Evolutionary conservation across 2,888 invertebrate species (phyloP).

Genomic region (Pristionchus japonicus): DNA sequence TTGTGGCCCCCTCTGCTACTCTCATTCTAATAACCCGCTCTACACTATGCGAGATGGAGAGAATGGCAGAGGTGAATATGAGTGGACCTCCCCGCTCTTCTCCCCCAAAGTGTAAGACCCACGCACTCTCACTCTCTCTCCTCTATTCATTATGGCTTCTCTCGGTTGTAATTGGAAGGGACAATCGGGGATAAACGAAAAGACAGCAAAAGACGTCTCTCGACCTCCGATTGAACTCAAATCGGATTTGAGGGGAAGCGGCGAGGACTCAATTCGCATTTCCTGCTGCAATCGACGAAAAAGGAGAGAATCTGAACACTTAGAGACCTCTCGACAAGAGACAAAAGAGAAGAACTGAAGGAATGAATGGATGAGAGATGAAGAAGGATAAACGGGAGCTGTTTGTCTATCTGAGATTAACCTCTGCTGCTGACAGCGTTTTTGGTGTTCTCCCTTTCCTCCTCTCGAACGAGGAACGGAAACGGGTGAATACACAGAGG

Average conservation of each 20-base stretch:
- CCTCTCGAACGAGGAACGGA: background rate
- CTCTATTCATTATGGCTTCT: constrained; percentile 30
- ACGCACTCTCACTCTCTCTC: constrained; percentile 31
- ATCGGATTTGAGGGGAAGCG: background rate
- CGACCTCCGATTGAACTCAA: constrained; percentile 39
- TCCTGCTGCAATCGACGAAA: constrained; percentile 9
- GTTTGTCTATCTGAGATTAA: constrained; percentile 41
- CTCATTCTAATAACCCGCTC: constrained; percentile 18
- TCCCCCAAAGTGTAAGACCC: constrained; percentile 23
- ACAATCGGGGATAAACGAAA: background rate
- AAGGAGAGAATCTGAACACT: constrained; percentile 25
- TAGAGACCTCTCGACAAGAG: background rate
- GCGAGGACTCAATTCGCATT: too few species aligned
- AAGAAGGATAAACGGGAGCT: constrained; percentile 13
- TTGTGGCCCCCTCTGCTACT: background rate
- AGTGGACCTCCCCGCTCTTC: constrained; percentile 18
- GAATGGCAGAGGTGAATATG: constrained; percentile 15
- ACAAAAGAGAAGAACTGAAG: constrained; percentile 1
- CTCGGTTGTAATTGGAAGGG: constrained; percentile 25
- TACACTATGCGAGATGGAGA: constrained; percentile 8
- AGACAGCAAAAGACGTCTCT: background rate
- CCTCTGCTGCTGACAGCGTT: constrained; percentile 44
- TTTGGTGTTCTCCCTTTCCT: constrained; percentile 43
- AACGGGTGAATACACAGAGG: background rate
- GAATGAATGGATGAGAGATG: constrained; percentile 15